Evolutionary conservation across 1,140 invertebrate species (phyloP).

Genomic region (Ylistrum balloti): DNA sequence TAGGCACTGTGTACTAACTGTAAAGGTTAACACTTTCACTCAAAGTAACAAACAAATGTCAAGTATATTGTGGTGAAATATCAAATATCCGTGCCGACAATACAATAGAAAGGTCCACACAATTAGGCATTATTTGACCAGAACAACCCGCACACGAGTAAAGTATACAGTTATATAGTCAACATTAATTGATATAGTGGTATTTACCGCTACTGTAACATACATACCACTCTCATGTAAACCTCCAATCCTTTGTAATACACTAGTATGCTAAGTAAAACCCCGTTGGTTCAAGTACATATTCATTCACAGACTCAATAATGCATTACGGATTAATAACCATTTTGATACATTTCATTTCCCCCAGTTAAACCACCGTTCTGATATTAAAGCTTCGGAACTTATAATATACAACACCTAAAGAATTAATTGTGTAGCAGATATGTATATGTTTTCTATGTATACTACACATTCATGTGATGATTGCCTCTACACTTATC

Average conservation of each 20-base stretch:
- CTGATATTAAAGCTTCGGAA: too few species aligned
- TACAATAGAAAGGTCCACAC: neutral
- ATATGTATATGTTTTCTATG: neutral
- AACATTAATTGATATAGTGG: neutral
- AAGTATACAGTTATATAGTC: neutral
- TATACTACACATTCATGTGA: neutral
- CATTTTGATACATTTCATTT: conserved; percentile 36
- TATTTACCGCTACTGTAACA: conserved; percentile 23
- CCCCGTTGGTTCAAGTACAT: neutral
- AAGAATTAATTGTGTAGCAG: too few species aligned
- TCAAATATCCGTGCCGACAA: neutral
- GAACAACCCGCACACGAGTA: neutral
- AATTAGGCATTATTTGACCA: neutral
- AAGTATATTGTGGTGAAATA: neutral
- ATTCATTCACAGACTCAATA: neutral
- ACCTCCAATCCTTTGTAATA: neutral
- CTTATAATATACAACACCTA: neutral
- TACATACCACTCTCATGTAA: conserved; percentile 10
- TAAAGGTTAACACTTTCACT: neutral
- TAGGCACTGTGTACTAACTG: neutral
- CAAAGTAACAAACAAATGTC: neutral
- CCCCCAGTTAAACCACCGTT: neutral
- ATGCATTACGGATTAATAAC: neutral
- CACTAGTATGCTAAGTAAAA: neutral
- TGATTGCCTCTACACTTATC: neutral